phyloP scores from a whole-genome alignment of 30 jellyfish, hydroid and myxozoan genomes.

The Chrysaora quinquecirrha region DNA sequence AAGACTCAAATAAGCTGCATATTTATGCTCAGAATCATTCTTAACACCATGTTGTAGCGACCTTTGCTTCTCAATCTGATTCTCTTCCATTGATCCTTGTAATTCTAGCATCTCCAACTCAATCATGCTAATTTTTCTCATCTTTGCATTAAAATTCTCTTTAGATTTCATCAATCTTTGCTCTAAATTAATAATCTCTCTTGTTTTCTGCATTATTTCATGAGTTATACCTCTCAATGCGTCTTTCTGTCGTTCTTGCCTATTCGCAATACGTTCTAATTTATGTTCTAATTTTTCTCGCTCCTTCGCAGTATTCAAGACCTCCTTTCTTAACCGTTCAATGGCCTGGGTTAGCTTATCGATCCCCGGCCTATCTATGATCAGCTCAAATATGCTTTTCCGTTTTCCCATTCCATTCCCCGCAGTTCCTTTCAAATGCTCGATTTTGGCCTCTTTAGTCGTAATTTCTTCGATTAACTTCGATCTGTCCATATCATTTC shows the following conservation, averaged over 20 bases:
- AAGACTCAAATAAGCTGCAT: slow-evolving; percentile 15
- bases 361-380: slow-evolving; percentile 5
- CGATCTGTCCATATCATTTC: slow-evolving; percentile 38
- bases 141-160: slow-evolving; percentile 17
- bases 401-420: neutral
- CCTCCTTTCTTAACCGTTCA: slow-evolving; percentile 36
- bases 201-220: slow-evolving; percentile 3
- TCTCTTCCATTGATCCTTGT: slow-evolving; percentile 40
- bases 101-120: slow-evolving; percentile 55
- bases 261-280: slow-evolving; percentile 3
- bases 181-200: slow-evolving; percentile 12
- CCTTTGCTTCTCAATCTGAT: slow-evolving; percentile 26
- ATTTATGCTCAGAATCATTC: slow-evolving; percentile 11
- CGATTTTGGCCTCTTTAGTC: slow-evolving; percentile 34
- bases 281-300: slow-evolving; percentile 49
- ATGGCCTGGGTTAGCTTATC: slow-evolving; percentile 36
- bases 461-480: slow-evolving; percentile 50
- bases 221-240: slow-evolving; percentile 18
- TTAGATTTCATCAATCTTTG: slow-evolving; percentile 15
- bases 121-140: slow-evolving; percentile 8
- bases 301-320: slow-evolving; percentile 39
- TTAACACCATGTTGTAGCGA: slow-evolving; percentile 10
- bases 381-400: slow-evolving; percentile 2
- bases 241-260: slow-evolving; percentile 42
- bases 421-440: neutral